A percentile compares a stretch with the other conserved stretches of the same genome.
These are phyloP conservation scores for Dendrolimus houi DNA, from an alignment of 2,888 invertebrate species.

Conservation along the genomic window DNA sequence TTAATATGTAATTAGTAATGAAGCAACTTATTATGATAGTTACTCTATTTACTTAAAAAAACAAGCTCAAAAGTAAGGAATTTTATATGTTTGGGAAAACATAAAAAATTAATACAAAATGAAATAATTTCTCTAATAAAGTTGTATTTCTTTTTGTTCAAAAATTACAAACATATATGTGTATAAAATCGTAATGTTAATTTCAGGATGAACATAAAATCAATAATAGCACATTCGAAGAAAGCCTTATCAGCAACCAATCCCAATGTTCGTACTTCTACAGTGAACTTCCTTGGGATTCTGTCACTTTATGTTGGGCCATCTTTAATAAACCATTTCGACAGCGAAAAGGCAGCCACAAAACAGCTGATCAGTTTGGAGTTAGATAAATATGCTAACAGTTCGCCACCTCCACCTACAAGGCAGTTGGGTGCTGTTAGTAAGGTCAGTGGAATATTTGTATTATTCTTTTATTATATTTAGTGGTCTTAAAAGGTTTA, in stretches of 20 bases:
- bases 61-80: too few species aligned
- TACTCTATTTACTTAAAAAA: too few species aligned
- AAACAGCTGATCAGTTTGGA: constrained; percentile 91
- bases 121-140: neutral
- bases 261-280: constrained; percentile 87
- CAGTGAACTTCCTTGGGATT: constrained; percentile 84
- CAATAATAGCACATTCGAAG: constrained; percentile 85
- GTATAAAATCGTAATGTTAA: neutral
- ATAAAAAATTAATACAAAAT: neutral
- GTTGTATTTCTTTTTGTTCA: neutral
- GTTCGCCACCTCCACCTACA: constrained; percentile 85
- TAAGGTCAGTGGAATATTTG: constrained; percentile 34
- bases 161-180: neutral
- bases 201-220: constrained; percentile 81
- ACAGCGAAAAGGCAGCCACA: constrained; percentile 89
- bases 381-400: constrained; percentile 87
- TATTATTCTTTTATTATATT: too few species aligned
- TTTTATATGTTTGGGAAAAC: too few species aligned
- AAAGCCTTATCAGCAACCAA: constrained; percentile 91
- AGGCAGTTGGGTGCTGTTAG: constrained; percentile 73
- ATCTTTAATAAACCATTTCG: constrained; percentile 85
- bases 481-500: too few species aligned
- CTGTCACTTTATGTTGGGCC: constrained; percentile 90
- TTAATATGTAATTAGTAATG: too few species aligned
- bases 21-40: too few species aligned